Evolutionary conservation across 2,797 vertebrate genomes (phyloP).

Genomic region (Eurystomus glaucurus): DNA sequence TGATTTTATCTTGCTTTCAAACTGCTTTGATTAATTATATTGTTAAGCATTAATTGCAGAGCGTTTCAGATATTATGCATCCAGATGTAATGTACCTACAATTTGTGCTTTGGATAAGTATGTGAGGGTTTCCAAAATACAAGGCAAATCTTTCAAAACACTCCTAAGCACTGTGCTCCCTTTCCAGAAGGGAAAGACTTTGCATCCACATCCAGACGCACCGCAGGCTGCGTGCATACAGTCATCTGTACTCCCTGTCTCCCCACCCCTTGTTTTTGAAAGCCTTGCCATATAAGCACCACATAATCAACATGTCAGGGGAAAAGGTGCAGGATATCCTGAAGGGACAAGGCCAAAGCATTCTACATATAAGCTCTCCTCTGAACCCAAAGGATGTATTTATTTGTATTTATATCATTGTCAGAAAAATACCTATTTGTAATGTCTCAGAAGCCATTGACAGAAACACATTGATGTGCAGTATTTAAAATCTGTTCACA

Average conservation of each 20-base stretch:
- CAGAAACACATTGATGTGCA: background rate
- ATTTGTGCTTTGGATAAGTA: no score
- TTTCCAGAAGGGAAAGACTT: background rate
- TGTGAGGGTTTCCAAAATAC: background rate
- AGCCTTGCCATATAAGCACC: background rate
- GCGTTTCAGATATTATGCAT: background rate
- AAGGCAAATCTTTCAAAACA: background rate
- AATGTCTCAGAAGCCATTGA: background rate
- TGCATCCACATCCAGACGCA: fast-evolving
- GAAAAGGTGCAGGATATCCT: background rate
- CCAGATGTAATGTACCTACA: background rate
- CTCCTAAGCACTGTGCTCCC: background rate
- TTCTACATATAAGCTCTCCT: background rate
- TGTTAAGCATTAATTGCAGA: background rate
- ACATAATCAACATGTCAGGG: background rate
- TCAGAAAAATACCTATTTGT: background rate
- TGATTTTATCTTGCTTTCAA: constrained; percentile 37
- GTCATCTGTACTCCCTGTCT: fast-evolving
- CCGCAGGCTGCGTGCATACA: fast-evolving
- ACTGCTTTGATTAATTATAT: constrained; percentile 8
- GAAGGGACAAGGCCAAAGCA: background rate
- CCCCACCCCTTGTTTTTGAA: background rate
- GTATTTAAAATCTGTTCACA: background rate
- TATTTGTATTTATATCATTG: background rate
- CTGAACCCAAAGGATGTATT: background rate